These are phyloP conservation scores for Peromyscus melanophrys DNA, from an alignment of 2,797 vertebrate genomes.

Conservation along the genomic window DNA sequence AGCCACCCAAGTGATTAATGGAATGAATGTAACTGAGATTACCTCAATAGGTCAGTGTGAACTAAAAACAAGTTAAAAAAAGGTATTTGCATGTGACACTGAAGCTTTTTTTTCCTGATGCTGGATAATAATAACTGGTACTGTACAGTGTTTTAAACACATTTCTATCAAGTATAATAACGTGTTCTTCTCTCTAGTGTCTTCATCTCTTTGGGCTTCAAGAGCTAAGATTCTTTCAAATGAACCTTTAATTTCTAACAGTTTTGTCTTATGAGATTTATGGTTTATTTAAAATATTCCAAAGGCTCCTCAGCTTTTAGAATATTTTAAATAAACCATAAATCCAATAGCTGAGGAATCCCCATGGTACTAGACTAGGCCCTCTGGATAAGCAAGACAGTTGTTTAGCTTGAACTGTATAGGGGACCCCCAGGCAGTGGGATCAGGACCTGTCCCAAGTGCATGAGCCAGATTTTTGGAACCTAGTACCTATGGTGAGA, in stretches of 20 bases:
- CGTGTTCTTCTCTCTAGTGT: background rate
- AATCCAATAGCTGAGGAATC: too few species aligned
- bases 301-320: background rate
- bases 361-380: too few species aligned
- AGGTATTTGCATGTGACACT: background rate
- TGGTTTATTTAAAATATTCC: background rate
- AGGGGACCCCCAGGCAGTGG: too few species aligned
- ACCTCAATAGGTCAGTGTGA: background rate
- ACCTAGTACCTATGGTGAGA: too few species aligned
- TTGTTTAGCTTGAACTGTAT: too few species aligned
- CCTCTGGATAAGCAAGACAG: too few species aligned
- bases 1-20: background rate
- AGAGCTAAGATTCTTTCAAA: background rate
- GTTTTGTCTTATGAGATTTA: background rate
- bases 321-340: too few species aligned
- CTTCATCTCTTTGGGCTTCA: background rate
- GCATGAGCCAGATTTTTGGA: too few species aligned
- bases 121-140: background rate
- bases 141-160: background rate
- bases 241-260: background rate
- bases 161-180: background rate
- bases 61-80: background rate
- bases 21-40: background rate
- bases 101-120: background rate
- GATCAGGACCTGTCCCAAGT: too few species aligned